Conservation (phyloP, 2,113 vertebrate species). For the Mustelus asterias region DNA sequence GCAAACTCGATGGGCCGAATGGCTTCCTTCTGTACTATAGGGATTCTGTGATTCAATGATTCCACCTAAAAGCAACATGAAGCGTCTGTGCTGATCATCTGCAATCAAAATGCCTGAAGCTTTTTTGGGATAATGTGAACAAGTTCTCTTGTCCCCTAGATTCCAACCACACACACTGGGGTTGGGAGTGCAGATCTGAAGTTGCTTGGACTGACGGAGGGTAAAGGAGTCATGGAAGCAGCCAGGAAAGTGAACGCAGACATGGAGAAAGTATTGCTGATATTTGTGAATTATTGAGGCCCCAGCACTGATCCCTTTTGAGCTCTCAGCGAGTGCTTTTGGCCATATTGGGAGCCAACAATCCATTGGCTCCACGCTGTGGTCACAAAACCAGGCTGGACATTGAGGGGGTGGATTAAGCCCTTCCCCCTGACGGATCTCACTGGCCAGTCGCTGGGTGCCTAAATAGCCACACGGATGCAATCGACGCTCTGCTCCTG, state of each 20-base stretch:
- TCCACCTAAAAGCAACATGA: not conserved
- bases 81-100: not conserved
- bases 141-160: not conserved
- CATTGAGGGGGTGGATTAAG: no score
- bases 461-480: no score
- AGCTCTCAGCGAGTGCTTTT: not conserved
- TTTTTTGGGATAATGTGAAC: not conserved
- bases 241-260: no score
- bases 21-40: no score
- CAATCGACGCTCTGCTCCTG: no score
- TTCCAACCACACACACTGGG: not conserved
- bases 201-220: not conserved
- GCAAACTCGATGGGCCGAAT: no score
- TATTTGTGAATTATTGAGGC: no score
- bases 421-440: no score
- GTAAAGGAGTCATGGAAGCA: not conserved
- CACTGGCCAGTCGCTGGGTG: no score
- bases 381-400: no score
- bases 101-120: not conserved
- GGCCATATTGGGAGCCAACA: not conserved
- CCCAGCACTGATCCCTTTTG: not conserved
- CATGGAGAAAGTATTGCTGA: no score
- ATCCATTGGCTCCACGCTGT: not conserved
- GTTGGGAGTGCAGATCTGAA: not conserved
- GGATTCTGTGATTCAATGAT: no score